Percentiles rank a stretch among this genome's conserved stretches.
These are phyloP conservation scores for Porites divaricata DNA, from an alignment of 92 coral and sea anemone species.

Conservation along the genomic window DNA sequence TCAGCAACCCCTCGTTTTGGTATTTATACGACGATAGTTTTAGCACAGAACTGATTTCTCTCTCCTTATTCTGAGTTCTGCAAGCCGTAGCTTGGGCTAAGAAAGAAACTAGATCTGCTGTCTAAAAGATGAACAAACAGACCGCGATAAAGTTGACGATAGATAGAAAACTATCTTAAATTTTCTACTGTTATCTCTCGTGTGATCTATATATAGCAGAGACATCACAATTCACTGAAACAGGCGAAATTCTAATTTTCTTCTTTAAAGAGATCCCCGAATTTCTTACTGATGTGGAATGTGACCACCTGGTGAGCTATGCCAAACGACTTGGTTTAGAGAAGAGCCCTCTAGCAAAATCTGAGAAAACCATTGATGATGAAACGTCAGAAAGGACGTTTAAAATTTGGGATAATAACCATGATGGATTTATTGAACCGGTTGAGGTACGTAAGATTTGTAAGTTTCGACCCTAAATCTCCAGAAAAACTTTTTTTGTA, in stretches of 20 bases:
- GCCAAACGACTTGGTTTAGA: slow-evolving; percentile 83
- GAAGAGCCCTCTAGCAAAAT: slow-evolving; percentile 76
- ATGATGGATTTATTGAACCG: slow-evolving; percentile 76
- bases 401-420: slow-evolving; percentile 76
- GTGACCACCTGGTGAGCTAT: slow-evolving; percentile 79
- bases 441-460: slow-evolving; percentile 56
- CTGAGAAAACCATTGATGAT: slow-evolving; percentile 61
- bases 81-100: too few relatives aligned
- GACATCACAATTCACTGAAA: too few relatives aligned
- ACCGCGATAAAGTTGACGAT: too few relatives aligned
- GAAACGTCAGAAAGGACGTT: slow-evolving; percentile 84
- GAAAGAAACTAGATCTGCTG: not conserved
- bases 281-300: slow-evolving; percentile 76
- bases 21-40: too few relatives aligned
- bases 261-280: slow-evolving; percentile 60
- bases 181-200: too few relatives aligned
- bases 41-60: too few relatives aligned
- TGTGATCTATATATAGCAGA: too few relatives aligned
- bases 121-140: too few relatives aligned
- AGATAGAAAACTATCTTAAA: too few relatives aligned
- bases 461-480: not conserved
- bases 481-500: not conserved
- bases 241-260: not conserved
- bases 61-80: too few relatives aligned
- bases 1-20: too few relatives aligned